phyloP scores from a whole-genome alignment of 1,140 invertebrate genomes.

The Chrysoperla carnea region DNA sequence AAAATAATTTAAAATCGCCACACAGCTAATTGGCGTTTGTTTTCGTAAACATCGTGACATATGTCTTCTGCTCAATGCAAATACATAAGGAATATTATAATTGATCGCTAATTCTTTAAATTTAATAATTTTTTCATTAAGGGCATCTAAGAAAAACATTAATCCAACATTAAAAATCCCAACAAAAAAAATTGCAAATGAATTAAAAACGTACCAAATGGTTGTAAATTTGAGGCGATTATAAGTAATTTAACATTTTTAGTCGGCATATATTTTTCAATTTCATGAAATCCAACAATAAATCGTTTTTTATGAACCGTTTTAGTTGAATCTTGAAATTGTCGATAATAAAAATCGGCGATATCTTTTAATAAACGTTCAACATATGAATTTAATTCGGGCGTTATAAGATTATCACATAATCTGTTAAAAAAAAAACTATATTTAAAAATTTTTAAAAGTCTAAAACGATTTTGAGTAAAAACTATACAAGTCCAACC shows the following conservation, averaged over 20 bases:
- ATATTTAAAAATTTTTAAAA: too few relatives aligned
- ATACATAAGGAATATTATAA: constrained; percentile 3
- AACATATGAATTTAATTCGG: constrained; percentile 2
- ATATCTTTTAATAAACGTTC: constrained; percentile 25
- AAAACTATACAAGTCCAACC: too few relatives aligned
- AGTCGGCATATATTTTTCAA: constrained; percentile 29
- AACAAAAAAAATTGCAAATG: too few relatives aligned
- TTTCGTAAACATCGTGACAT: constrained; percentile 3
- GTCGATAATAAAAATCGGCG: constrained; percentile 33
- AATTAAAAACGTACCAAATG: neutral
- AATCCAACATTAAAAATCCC: too few relatives aligned
- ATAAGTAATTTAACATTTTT: constrained; percentile 33
- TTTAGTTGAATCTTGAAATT: constrained; percentile 34
- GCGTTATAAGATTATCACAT: constrained; percentile 2
- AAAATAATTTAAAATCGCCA: constrained; percentile 4
- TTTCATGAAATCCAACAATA: constrained; percentile 33
- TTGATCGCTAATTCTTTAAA: neutral
- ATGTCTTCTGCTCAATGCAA: constrained; percentile 4
- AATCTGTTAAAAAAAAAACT: neutral
- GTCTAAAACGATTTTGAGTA: too few relatives aligned
- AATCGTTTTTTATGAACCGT: constrained; percentile 26
- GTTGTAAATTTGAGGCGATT: constrained; percentile 25
- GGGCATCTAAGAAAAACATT: neutral
- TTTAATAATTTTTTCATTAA: constrained; percentile 1
- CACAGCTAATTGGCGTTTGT: constrained; percentile 5